A percentile compares a stretch with the other conserved stretches of the same genome.
phyloP scores from a whole-genome alignment of 2,113 vertebrate species.

The Circaetus cinerascens region DNA sequence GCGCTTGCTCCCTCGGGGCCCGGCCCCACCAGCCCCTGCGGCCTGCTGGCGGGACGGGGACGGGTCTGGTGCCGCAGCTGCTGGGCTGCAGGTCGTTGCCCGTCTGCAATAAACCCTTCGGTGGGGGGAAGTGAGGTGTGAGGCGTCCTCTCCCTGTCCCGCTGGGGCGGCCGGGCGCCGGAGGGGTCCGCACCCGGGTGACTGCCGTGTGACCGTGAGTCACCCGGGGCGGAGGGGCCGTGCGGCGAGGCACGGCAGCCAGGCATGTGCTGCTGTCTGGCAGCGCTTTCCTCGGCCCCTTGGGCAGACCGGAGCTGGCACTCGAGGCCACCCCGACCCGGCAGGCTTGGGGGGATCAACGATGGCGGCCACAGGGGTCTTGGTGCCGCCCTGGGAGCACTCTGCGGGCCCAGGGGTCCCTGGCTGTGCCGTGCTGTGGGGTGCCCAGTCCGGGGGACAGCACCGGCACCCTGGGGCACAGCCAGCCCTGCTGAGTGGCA shows the following conservation, averaged over 20 bases:
- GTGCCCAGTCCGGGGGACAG: background rate
- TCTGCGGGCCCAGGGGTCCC: background rate
- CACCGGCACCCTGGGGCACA: background rate
- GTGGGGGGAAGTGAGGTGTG: background rate
- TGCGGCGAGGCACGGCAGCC: no score
- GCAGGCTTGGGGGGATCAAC: background rate
- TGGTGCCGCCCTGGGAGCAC: background rate
- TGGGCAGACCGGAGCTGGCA: background rate
- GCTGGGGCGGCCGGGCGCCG: background rate
- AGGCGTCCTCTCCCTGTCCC: background rate
- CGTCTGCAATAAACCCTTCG: no score
- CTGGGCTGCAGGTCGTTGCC: background rate
- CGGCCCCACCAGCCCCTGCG: background rate
- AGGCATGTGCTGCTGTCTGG: background rate
- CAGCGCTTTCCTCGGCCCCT: background rate
- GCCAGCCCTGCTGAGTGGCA: background rate
- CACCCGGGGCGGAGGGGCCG: background rate
- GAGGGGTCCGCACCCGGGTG: background rate
- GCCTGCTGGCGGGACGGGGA: no score
- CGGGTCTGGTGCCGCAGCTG: background rate
- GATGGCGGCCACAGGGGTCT: no score
- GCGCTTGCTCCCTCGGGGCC: background rate
- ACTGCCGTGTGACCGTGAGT: background rate
- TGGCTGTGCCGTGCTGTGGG: background rate
- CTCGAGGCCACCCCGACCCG: background rate